A percentile compares a stretch with the other conserved stretches of the same genome.
phyloP scores from a whole-genome alignment of 2,797 vertebrate species.

The Simalia tracyae region DNA sequence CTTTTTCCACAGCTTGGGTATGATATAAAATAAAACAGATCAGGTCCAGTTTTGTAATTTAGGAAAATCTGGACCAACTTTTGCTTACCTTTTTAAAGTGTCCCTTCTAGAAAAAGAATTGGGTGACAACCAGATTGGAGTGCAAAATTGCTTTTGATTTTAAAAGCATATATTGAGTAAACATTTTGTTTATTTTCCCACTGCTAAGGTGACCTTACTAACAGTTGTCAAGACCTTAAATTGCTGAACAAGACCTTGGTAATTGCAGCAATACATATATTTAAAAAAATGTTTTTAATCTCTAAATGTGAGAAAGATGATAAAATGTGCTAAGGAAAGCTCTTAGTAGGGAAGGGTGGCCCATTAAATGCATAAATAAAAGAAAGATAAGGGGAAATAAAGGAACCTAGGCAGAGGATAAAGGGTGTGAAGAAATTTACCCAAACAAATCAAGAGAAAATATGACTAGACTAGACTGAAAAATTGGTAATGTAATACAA shows the following conservation, averaged over 20 bases:
- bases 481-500: background rate
- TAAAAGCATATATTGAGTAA: background rate
- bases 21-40: constrained; percentile 19
- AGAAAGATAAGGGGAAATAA: background rate
- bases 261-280: constrained; percentile 16
- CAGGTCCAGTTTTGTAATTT: constrained; percentile 44
- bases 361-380: constrained; percentile 23
- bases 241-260: background rate
- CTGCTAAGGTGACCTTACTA: background rate
- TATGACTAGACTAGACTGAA: background rate
- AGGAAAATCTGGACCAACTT: constrained; percentile 58
- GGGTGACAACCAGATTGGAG: background rate
- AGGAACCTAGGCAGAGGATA: background rate
- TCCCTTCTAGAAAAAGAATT: constrained; percentile 42
- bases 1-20: constrained; percentile 11
- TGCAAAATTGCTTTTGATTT: background rate
- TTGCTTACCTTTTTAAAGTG: constrained; percentile 54
- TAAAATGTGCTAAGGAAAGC: constrained; percentile 24
- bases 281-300: background rate
- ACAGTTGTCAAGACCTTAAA: background rate
- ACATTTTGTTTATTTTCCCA: background rate
- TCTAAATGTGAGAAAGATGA: background rate
- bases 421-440: constrained; percentile 37
- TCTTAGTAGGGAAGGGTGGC: constrained; percentile 13
- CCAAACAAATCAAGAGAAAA: background rate